Conservation (phyloP, 2,113 vertebrate species). For the Grallaria varia region DNA sequence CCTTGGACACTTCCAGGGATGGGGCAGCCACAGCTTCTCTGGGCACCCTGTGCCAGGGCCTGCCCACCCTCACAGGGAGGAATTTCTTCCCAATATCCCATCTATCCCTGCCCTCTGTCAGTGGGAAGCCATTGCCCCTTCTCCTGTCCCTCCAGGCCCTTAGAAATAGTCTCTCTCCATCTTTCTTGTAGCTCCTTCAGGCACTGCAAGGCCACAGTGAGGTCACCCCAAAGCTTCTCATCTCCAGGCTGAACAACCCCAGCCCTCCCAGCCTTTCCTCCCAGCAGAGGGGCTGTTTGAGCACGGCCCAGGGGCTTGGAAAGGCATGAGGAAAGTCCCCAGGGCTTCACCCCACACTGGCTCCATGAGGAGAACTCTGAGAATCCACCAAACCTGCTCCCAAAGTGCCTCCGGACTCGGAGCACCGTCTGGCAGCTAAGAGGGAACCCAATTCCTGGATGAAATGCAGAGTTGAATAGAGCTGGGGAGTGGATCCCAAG, state of each 20-base stretch:
- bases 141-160: background rate
- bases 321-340: background rate
- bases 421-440: background rate
- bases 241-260: background rate
- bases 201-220: background rate
- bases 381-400: background rate
- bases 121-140: background rate
- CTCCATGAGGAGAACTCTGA: background rate
- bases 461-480: background rate
- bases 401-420: background rate
- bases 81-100: background rate
- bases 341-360: background rate
- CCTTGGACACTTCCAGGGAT: background rate
- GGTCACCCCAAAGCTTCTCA: background rate
- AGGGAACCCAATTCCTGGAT: background rate
- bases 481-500: fast-evolving
- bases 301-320: background rate
- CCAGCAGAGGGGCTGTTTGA: background rate
- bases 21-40: background rate
- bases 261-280: background rate
- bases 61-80: background rate
- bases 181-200: background rate
- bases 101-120: background rate
- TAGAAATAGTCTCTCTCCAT: background rate
- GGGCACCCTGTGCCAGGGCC: background rate